These are phyloP conservation scores for Trididemnum clinides DNA, from an alignment of 23 tunicate genomes.

Conservation along the genomic window DNA sequence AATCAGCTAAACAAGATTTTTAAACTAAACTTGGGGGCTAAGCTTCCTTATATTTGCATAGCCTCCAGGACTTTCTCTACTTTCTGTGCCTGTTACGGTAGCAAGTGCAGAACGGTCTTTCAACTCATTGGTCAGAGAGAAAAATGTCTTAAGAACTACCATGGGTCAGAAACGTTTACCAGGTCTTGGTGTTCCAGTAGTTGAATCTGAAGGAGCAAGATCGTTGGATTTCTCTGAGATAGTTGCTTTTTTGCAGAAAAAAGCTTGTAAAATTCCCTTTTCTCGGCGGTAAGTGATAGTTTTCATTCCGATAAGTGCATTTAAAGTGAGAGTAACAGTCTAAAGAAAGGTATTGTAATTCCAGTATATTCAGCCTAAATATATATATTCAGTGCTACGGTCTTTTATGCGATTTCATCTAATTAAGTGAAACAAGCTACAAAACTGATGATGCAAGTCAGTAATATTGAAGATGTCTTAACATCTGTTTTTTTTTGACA, in stretches of 20 bases:
- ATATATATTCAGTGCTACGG: no score
- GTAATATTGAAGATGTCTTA: no score
- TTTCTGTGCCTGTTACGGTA: not conserved
- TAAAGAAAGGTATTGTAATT: no score
- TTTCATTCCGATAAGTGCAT: no score
- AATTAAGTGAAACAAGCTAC: no score
- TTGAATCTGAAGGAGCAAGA: not conserved
- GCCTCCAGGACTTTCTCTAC: not conserved
- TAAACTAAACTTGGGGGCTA: not conserved
- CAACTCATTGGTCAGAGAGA: not conserved
- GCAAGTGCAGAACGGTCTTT: not conserved
- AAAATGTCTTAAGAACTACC: not conserved
- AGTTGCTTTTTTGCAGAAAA: not conserved
- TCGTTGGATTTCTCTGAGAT: no score
- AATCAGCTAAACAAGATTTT: not conserved
- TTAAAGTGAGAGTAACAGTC: no score
- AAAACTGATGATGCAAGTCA: no score
- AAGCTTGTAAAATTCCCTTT: not conserved
- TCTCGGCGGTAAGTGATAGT: no score
- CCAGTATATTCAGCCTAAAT: no score
- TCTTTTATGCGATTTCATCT: no score
- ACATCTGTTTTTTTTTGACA: no score
- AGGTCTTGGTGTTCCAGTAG: not conserved
- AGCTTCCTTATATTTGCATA: not conserved
- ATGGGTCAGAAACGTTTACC: slow-evolving; percentile 5